A percentile compares a stretch with the other conserved stretches of the same genome.
Evolutionary conservation across 2,797 vertebrate genomes (phyloP).

Genomic region (Gobio occitaniae): DNA sequence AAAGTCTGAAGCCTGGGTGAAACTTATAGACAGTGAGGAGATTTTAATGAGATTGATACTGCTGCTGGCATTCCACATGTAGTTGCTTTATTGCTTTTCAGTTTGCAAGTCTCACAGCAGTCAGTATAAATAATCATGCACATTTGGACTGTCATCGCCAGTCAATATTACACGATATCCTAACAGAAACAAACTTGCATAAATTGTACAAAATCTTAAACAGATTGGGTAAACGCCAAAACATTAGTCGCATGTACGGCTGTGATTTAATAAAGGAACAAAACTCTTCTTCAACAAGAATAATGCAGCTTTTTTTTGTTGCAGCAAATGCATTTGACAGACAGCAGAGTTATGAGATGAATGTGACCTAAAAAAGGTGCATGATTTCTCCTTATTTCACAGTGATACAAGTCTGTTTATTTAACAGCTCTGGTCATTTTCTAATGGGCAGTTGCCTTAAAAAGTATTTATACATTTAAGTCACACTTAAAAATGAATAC

Average conservation of each 20-base stretch:
- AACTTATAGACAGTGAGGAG: neutral
- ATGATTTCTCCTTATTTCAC: neutral
- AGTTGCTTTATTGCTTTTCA: constrained; percentile 14
- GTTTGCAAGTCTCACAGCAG: constrained; percentile 4
- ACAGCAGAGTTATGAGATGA: neutral
- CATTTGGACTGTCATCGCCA: neutral
- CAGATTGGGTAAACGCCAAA: neutral
- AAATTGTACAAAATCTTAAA: neutral
- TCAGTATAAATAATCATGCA: neutral
- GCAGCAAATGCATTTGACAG: neutral
- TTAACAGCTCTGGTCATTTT: neutral
- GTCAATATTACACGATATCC: neutral
- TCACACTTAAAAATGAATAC: neutral
- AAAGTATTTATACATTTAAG: neutral
- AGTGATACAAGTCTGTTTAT: neutral
- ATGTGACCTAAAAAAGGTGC: neutral
- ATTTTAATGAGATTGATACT: constrained; percentile 14
- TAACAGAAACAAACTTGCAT: neutral
- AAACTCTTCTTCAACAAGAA: neutral
- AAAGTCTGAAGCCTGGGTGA: neutral
- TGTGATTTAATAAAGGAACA: neutral
- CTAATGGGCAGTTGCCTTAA: neutral
- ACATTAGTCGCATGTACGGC: neutral
- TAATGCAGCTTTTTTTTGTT: neutral
- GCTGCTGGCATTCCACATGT: constrained; percentile 2